Conservation (phyloP, 2,888 invertebrate genomes). For the Julus scandinavius region DNA sequence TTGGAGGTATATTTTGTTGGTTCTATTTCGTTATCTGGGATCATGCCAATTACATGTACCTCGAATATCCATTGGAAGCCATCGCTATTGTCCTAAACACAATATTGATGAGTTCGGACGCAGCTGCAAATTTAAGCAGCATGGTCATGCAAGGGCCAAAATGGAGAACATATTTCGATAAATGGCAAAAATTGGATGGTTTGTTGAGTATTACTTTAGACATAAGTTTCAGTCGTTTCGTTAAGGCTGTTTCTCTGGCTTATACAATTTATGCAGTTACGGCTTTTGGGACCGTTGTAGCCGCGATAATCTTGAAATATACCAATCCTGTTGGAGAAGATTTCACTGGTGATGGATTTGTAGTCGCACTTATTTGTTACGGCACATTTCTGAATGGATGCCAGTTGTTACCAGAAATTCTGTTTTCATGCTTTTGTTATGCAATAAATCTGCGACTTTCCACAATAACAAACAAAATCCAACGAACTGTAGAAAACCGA, state of each 20-base stretch:
- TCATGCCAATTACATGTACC: background rate
- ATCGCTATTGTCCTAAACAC: background rate
- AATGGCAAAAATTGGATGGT: background rate
- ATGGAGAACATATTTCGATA: background rate
- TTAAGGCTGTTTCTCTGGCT: background rate
- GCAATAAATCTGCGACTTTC: background rate
- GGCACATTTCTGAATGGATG: background rate
- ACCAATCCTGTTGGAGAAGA: background rate
- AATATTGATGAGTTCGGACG: background rate
- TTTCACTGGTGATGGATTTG: slow-evolving; percentile 1
- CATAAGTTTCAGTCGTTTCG: background rate
- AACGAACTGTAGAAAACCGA: background rate
- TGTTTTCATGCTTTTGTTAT: background rate
- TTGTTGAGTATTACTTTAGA: background rate
- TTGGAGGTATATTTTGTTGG: background rate
- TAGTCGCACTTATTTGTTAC: background rate
- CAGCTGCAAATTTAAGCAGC: background rate
- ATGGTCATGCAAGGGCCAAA: background rate
- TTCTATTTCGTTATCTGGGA: background rate
- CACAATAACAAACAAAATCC: background rate
- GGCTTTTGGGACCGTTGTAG: background rate
- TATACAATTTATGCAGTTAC: background rate
- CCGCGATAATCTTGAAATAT: background rate
- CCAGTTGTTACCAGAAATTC: background rate
- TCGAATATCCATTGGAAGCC: background rate